Conservation (phyloP, 2,888 invertebrate genomes). For the Callyntrura guangdongensis region DNA sequence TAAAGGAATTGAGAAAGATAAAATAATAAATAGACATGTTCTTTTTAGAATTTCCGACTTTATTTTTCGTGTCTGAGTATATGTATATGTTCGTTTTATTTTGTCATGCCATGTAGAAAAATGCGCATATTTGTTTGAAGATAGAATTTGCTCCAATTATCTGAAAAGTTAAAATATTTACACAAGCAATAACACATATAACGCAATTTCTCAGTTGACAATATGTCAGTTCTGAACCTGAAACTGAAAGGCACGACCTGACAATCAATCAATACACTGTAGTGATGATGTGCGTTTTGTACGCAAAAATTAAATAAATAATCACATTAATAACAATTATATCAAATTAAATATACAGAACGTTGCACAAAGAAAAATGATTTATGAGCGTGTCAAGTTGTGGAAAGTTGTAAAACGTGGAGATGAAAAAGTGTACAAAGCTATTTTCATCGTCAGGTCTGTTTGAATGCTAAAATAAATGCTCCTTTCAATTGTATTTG, state of each 20-base stretch:
- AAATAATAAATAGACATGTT: too few relatives aligned
- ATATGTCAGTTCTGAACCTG: too few relatives aligned
- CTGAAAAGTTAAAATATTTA: neutral
- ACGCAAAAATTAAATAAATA: slow-evolving; percentile 6
- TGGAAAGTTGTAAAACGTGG: slow-evolving; percentile 10
- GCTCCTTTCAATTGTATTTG: neutral
- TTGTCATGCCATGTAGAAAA: neutral
- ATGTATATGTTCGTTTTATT: too few relatives aligned
- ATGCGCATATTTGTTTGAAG: neutral
- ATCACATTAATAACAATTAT: neutral
- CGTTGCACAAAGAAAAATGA: neutral
- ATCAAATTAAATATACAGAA: neutral
- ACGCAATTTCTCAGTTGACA: neutral
- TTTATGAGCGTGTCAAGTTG: slow-evolving; percentile 14
- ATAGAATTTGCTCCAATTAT: neutral
- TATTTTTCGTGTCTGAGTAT: too few relatives aligned
- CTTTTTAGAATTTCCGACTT: too few relatives aligned
- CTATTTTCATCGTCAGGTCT: neutral
- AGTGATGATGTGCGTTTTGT: too few relatives aligned
- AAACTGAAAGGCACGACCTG: too few relatives aligned
- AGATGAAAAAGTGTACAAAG: neutral
- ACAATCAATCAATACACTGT: too few relatives aligned
- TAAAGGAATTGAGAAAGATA: too few relatives aligned
- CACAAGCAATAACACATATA: neutral
- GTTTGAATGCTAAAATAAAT: neutral